Conservation (phyloP, 1,140 invertebrate species). For the Oscheius sp. region DNA sequence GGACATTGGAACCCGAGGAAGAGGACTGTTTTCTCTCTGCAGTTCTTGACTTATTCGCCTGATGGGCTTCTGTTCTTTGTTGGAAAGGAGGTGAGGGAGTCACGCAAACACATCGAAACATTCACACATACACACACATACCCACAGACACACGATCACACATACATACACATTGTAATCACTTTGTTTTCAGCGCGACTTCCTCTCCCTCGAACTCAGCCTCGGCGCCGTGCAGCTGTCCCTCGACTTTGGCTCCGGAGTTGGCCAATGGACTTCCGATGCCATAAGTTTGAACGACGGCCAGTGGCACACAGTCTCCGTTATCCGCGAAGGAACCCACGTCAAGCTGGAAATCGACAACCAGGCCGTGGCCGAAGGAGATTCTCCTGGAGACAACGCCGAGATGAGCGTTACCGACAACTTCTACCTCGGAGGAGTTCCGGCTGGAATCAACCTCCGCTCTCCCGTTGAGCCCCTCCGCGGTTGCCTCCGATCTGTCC, state of each 20-base stretch:
- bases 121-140: too few species aligned
- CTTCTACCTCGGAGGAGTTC: conserved; percentile 78
- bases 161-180: too few species aligned
- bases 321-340: conserved; percentile 37
- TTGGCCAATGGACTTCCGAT: conserved; percentile 34
- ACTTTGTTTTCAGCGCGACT: conserved; percentile 66
- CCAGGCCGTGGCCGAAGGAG: conserved; percentile 47
- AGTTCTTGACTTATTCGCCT: conserved; percentile 80
- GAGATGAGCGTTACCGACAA: conserved; percentile 68
- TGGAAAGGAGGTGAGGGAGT: conserved; percentile 66
- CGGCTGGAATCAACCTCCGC: conserved; percentile 47
- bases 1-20: conserved; percentile 65
- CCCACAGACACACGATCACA: too few species aligned
- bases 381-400: conserved; percentile 62
- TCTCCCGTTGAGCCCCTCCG: conserved; percentile 74
- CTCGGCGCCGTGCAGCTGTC: conserved; percentile 73
- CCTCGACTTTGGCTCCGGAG: conserved; percentile 58
- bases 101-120: too few species aligned
- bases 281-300: conserved; percentile 51
- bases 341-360: conserved; percentile 54
- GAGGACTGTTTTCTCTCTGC: conserved; percentile 70
- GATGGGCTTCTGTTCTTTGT: conserved; percentile 84
- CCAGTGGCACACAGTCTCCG: conserved; percentile 54
- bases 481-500: conserved; percentile 84
- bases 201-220: conserved; percentile 78